phyloP scores from a whole-genome alignment of 2,888 invertebrate genomes.

The Slavum lentiscoides region DNA sequence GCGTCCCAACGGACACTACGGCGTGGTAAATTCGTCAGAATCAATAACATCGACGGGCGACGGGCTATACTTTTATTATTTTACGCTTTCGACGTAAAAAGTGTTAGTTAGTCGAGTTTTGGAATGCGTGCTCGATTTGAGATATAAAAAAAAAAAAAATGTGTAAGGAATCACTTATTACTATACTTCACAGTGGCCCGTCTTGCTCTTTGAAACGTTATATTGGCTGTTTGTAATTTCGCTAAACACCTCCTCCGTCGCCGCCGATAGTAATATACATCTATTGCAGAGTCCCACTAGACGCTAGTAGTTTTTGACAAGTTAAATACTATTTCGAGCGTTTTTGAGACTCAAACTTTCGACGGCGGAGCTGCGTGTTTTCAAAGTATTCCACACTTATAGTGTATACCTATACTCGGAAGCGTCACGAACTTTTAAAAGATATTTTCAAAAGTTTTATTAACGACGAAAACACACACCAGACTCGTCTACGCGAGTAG shows the following conservation, averaged over 20 bases:
- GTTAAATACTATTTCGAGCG: slow-evolving; percentile 43
- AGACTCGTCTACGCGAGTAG: slow-evolving; percentile 10
- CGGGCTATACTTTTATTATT: too few relatives aligned
- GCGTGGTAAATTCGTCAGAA: slow-evolving; percentile 24
- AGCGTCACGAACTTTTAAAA: slow-evolving; percentile 42
- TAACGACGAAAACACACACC: slow-evolving; percentile 28
- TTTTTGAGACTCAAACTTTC: slow-evolving; percentile 19
- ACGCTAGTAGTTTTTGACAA: slow-evolving; percentile 39
- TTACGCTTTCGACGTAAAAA: neutral
- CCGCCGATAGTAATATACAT: slow-evolving; percentile 30
- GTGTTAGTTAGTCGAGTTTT: neutral
- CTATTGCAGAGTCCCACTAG: neutral
- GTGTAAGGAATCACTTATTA: slow-evolving; percentile 11
- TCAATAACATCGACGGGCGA: slow-evolving; percentile 18
- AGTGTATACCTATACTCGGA: slow-evolving; percentile 18
- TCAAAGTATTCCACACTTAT: slow-evolving; percentile 45
- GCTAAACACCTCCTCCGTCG: neutral
- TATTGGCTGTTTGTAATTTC: slow-evolving; percentile 27
- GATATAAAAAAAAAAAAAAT: slow-evolving; percentile 2
- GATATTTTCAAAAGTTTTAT: slow-evolving; percentile 37
- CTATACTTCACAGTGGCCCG: neutral
- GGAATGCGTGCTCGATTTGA: neutral
- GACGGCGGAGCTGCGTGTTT: neutral
- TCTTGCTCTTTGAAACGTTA: neutral
- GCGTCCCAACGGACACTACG: slow-evolving; percentile 23